Evolutionary conservation across 2,888 invertebrate species (phyloP).

Genomic region (Odontocolon sp.): DNA sequence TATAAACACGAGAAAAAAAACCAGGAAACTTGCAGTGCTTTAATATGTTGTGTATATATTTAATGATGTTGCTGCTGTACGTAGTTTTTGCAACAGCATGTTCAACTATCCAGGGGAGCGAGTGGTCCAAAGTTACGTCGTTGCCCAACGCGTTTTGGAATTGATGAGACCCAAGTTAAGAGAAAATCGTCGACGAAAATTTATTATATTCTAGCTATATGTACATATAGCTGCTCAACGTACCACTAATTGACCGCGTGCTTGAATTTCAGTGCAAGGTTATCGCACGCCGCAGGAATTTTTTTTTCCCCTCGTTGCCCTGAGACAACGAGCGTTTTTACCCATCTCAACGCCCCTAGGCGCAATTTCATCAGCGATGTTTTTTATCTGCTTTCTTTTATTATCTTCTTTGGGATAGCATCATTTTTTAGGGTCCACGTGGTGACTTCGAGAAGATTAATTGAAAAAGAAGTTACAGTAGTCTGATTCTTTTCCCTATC

Average conservation of each 20-base stretch:
- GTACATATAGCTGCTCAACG: neutral
- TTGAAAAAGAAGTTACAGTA: neutral
- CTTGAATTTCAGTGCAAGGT: neutral
- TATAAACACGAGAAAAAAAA: constrained; percentile 17
- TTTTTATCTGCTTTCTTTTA: neutral
- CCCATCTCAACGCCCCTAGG: neutral
- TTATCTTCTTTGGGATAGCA: no score
- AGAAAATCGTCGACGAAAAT: constrained; percentile 17
- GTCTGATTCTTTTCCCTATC: neutral
- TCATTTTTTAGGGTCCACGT: no score
- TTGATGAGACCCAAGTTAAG: constrained; percentile 26
- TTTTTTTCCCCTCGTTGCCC: neutral
- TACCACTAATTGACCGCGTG: constrained; percentile 21
- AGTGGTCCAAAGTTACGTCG: neutral
- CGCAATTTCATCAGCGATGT: constrained; percentile 10
- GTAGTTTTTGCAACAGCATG: neutral
- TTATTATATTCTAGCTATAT: constrained; percentile 9
- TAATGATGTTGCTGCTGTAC: neutral
- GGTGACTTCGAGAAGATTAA: neutral
- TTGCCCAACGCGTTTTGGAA: constrained; percentile 15
- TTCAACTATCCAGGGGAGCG: neutral
- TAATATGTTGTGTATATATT: neutral
- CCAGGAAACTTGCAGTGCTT: neutral
- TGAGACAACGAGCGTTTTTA: neutral
- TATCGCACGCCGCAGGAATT: neutral